Conservation (phyloP, 2,797 vertebrate genomes). For the Macrochelys suwanniensis region DNA sequence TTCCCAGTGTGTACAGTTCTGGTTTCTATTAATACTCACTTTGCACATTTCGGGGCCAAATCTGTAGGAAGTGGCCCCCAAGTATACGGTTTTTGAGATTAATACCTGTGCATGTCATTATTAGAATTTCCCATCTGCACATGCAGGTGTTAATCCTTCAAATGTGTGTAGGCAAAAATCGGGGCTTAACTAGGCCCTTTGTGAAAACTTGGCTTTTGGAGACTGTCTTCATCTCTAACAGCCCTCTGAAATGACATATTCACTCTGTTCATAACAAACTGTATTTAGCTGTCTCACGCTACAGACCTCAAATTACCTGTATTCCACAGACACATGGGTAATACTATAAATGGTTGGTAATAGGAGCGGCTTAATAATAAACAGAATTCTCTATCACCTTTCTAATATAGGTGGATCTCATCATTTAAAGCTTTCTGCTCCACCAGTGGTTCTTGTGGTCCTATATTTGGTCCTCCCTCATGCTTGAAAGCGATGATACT, state of each 20-base stretch:
- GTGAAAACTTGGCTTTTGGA: neutral
- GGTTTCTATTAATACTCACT: neutral
- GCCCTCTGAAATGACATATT: accelerated
- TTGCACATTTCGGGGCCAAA: accelerated
- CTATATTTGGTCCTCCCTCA: accelerated
- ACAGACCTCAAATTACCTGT: neutral
- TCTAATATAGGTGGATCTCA: neutral
- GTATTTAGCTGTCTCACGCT: neutral
- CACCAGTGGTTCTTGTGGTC: accelerated
- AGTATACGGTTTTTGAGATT: neutral
- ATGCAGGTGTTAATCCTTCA: neutral
- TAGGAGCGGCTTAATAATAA: neutral
- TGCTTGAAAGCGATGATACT: neutral
- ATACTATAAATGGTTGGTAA: neutral
- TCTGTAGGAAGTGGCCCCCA: neutral
- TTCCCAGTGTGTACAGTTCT: neutral
- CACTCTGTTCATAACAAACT: neutral
- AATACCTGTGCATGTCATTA: neutral
- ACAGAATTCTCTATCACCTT: too few relatives aligned
- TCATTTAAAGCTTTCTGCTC: neutral
- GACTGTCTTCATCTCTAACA: neutral
- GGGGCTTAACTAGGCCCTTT: neutral
- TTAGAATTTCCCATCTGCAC: neutral
- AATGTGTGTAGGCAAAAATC: neutral
- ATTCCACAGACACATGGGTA: neutral